These are phyloP conservation scores for Grammomys surdaster DNA, from an alignment of 2,113 vertebrate genomes.

Conservation along the genomic window DNA sequence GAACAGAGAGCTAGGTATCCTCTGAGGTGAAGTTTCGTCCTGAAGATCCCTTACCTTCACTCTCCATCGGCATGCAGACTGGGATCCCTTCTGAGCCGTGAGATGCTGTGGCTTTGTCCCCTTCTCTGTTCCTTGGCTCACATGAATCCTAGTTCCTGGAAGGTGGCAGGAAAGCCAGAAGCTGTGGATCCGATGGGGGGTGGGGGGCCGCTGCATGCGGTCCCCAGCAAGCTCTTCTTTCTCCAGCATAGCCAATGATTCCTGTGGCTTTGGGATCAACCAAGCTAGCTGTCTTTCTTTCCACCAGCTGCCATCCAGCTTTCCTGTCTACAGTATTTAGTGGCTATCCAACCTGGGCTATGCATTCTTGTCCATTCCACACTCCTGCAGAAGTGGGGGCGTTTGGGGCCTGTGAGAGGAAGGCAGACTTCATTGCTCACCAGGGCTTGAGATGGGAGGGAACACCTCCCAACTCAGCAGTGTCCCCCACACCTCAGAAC, in stretches of 20 bases:
- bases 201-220: not conserved
- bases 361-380: not conserved
- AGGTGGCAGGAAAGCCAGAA: not conserved
- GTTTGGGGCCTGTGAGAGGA: not conserved
- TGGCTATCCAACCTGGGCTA: not conserved
- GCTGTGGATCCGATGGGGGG: not conserved
- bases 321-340: not conserved
- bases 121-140: not conserved
- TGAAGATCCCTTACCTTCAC: not conserved
- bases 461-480: not conserved
- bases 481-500: not conserved
- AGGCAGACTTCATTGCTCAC: not conserved
- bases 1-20: not conserved
- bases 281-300: not conserved
- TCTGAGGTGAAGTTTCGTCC: no score
- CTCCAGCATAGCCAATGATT: not conserved
- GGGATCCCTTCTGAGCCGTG: not conserved
- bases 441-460: not conserved
- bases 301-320: not conserved
- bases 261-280: not conserved
- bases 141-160: not conserved
- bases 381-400: not conserved
- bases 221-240: not conserved
- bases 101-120: no score
- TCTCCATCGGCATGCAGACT: no score